Evolutionary conservation across 1,140 invertebrate genomes (phyloP), one percentile per base, ranked within the genome.

Genomic region (Neoseiulus cucumeris): DNA sequence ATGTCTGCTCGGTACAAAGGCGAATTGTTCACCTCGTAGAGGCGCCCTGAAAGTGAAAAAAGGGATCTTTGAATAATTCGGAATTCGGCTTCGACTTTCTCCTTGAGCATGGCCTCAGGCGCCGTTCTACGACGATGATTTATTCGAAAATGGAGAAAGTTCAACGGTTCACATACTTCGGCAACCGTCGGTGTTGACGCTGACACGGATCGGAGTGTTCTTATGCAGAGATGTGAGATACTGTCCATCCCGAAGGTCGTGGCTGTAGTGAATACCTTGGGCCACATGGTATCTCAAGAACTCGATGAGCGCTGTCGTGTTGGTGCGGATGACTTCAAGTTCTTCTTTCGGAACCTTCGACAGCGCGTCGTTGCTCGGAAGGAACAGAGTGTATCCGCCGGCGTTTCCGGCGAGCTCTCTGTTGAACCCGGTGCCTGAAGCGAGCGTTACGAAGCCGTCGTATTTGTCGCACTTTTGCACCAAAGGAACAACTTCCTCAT

Each of bases 1-100:
- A 82, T 77, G 69, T 83, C 79, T n/a, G 75, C 69, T 22, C 68
- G 64, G 44, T 70, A 71, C 12, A 72, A 33, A 14, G 72, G 72
- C 18, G 70, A 72, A 25, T 70, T 68, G 39, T 72, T 72, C 1
- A 66, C 71, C 55, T 72, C 72, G 5, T 70, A 68, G 18, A 72
- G 68, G 1, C 71, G 69, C 9, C 72, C 72, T 72, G 41, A 42
- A 44, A 66, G n/a, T 17, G 44, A 64, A 29, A 64, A 44, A 20
- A 51, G 25, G 20, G 42, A 41, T 65, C 7, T 33, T 22, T 2
- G 17, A 18, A 39, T 68, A 45, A 28, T 17, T 68, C 47, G n/a
- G 14, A 33, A 64, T 59, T 55, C 22, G 33, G 33, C 33, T 39
- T 39, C 9, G 33, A 39, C 33, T 39, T 39, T 39, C 33, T 39